Evolutionary conservation across 92 coral and sea anemone species (phyloP).

Genomic region (Virgularia gustaviana): DNA sequence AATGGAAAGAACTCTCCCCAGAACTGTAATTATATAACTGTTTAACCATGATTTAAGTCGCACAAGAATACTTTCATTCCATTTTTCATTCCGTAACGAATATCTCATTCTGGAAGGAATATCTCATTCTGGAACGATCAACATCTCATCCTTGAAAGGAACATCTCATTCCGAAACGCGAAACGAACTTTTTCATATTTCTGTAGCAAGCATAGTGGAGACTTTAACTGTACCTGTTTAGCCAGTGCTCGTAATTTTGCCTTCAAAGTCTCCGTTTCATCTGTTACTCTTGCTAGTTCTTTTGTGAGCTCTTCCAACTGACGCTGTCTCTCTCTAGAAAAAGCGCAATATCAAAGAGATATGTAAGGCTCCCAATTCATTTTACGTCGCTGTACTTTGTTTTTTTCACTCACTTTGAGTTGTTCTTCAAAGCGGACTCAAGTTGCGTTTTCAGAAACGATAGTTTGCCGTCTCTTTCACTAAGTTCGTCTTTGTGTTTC

Average conservation of each 20-base stretch:
- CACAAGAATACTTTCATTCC: neutral
- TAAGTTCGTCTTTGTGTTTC: conserved; percentile 60
- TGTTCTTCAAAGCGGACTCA: conserved; percentile 85
- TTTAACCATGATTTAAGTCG: no score
- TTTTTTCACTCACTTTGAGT: conserved; percentile 65
- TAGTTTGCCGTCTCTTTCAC: conserved; percentile 66
- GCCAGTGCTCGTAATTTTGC: conserved; percentile 57
- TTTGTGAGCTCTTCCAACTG: conserved; percentile 87
- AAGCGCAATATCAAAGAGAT: neutral
- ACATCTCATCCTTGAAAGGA: neutral
- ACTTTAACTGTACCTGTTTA: conserved; percentile 61
- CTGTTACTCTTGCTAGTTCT: conserved; percentile 82
- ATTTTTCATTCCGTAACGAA: no score
- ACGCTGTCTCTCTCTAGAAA: conserved; percentile 80
- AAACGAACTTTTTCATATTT: no score
- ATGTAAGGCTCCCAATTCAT: neutral
- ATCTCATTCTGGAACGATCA: no score
- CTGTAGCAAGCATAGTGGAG: no score
- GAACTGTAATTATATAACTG: no score
- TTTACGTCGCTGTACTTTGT: neutral
- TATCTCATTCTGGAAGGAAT: no score
- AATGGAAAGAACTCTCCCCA: no score
- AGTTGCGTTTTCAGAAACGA: conserved; percentile 66
- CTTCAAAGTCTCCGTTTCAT: conserved; percentile 78
- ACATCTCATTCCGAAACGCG: no score